Base-by-base conservation (phyloP, 2,888 invertebrate species). In the Congeria kusceri region DNA sequence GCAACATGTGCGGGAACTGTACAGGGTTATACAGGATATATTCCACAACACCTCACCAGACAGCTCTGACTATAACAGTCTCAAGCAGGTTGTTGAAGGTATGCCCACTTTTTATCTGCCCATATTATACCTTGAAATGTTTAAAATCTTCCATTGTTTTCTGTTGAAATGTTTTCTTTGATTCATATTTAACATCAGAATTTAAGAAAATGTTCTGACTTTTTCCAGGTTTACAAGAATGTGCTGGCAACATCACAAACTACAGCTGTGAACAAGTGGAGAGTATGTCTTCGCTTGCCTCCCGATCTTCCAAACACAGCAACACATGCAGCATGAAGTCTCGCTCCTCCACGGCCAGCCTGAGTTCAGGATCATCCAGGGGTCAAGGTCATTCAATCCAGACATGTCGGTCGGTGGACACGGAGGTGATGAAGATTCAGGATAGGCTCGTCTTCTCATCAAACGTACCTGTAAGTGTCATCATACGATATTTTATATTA, bases 381-480 rank as follows among this genome's bases (percentile, higher is more conserved):
- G 69, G 80, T 62, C 71, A 64, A 39, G 76, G 71, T 67, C 64
- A 59, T 20, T 85, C 86, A 20, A 68, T 87, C 59, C 84, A 85
- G 69, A 79, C 83, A 0, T 67, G 78, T 3, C 82, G 82, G 20
- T 84, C 89, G 2, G 79, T 89, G 5, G 92, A 92, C 81, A 80
- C 84, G 0, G 91, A 92, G 72, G 89, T 93, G 20, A 81, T 89
- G 76, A 88, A 87, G 39, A 89, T 93, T 46, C 92, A 92, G 73
- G 87, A 90, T 46, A 80, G 88, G 58, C 89, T 92, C 1, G 84
- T 91, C 32, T 92, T 93, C 83, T 77, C 90, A 1, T 79, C 88
- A 15, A 80, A 90, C 74, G 87, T 92, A 7, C 88, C 87, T 7
- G 92, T 92, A 83, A 87, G 88, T 88, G 27, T 56, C 3, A n/a